These are phyloP conservation scores for Albula glossodonta DNA, from an alignment of 2,113 vertebrate species.

Conservation along the genomic window DNA sequence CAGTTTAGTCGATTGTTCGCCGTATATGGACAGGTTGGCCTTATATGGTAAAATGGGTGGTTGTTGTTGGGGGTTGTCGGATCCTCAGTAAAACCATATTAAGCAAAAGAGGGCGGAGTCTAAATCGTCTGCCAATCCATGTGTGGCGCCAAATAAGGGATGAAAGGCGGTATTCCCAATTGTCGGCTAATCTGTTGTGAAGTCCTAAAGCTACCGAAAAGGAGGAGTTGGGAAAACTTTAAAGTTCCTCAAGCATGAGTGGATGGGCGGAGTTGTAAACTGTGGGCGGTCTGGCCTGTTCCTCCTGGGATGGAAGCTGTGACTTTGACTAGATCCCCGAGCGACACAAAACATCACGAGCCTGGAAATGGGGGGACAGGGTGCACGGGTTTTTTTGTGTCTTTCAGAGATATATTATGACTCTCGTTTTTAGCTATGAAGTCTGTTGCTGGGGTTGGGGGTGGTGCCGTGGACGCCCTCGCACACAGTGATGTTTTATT, in stretches of 20 bases:
- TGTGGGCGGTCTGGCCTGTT: slow-evolving; percentile 64
- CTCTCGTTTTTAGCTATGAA: slow-evolving; percentile 52
- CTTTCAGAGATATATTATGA: slow-evolving; percentile 33
- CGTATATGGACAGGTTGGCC: slow-evolving; percentile 77
- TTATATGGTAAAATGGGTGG: slow-evolving; percentile 74
- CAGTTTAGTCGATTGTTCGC: slow-evolving; percentile 70
- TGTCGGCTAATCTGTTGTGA: slow-evolving; percentile 72
- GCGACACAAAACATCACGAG: slow-evolving; percentile 56
- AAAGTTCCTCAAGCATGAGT: slow-evolving; percentile 70
- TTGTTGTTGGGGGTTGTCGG: slow-evolving; percentile 55
- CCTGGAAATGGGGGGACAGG: slow-evolving; percentile 16
- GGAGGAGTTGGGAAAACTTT: slow-evolving; percentile 68
- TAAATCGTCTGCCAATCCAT: slow-evolving; percentile 38
- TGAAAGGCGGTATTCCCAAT: slow-evolving; percentile 69
- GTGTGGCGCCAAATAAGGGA: slow-evolving; percentile 70
- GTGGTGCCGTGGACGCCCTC: slow-evolving; percentile 45
- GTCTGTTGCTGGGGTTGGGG: slow-evolving; percentile 54
- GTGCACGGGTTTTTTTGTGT: slow-evolving; percentile 12
- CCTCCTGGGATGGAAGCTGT: slow-evolving; percentile 62
- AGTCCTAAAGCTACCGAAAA: slow-evolving; percentile 59
- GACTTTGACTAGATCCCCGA: slow-evolving; percentile 41
- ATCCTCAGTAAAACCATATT: slow-evolving; percentile 67
- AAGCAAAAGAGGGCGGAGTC: slow-evolving; percentile 54
- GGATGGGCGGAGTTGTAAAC: slow-evolving; percentile 70
- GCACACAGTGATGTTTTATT: slow-evolving; percentile 28